Conservation (phyloP, 2,888 invertebrate species). For the Hirudinaria manillensis region DNA sequence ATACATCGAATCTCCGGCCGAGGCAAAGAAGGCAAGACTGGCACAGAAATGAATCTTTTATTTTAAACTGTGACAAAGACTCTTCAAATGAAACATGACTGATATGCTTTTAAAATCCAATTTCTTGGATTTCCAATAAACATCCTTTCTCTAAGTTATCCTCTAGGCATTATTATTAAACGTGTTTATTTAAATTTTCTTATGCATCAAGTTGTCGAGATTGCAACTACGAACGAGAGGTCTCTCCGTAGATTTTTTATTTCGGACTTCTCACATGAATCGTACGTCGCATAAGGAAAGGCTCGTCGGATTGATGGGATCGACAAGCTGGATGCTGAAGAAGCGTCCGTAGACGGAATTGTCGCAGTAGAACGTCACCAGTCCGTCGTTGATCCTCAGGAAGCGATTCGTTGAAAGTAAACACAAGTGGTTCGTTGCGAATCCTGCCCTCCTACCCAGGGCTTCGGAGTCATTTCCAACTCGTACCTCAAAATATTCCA, state of each 20-base stretch:
- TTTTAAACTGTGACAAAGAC: background rate
- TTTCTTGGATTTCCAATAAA: too few relatives aligned
- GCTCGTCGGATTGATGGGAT: background rate
- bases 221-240: too few relatives aligned
- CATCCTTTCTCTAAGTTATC: too few relatives aligned
- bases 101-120: too few relatives aligned
- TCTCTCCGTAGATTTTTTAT: too few relatives aligned
- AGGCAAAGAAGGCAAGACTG: constrained; percentile 38
- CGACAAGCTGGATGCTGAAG: constrained; percentile 5
- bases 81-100: too few relatives aligned
- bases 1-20: constrained; percentile 77
- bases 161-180: too few relatives aligned
- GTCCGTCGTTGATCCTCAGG: background rate
- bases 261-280: background rate
- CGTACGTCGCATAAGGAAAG: constrained; percentile 2
- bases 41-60: background rate
- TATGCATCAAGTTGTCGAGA: too few relatives aligned
- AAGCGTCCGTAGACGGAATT: background rate
- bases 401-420: background rate
- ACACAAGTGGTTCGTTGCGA: constrained; percentile 4
- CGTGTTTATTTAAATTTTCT: too few relatives aligned
- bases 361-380: background rate
- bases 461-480: background rate
- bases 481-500: constrained; percentile 5
- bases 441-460: background rate